A percentile compares a stretch with the other conserved stretches of the same genome.
Conservation (phyloP, 2,888 invertebrate species). For the Eupelmus urozonus region DNA sequence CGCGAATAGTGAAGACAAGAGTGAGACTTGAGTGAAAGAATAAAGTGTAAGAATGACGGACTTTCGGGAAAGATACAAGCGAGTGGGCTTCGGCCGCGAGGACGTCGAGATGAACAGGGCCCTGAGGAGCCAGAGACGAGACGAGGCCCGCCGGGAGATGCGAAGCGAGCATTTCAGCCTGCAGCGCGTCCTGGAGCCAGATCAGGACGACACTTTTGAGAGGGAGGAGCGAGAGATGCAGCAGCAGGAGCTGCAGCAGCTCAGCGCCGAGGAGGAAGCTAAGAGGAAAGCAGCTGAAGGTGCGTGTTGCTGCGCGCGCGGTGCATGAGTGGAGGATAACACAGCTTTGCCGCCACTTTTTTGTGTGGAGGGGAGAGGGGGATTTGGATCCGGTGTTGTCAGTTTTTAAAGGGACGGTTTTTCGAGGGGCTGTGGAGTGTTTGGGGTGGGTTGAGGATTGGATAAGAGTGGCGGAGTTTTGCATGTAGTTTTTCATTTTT, state of each 20-base stretch:
- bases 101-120: constrained; percentile 41
- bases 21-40: too few species aligned
- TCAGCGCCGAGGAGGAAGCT: constrained; percentile 2
- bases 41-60: constrained; percentile 44
- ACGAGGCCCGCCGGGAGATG: constrained; percentile 42
- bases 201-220: constrained; percentile 11
- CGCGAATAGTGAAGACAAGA: too few species aligned
- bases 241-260: neutral
- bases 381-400: neutral
- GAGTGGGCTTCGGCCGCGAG: constrained; percentile 52
- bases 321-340: too few species aligned
- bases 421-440: too few species aligned
- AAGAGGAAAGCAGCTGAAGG: constrained; percentile 28
- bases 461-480: too few species aligned
- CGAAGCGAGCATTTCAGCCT: constrained; percentile 37
- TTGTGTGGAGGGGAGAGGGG: neutral
- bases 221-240: neutral
- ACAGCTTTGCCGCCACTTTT: constrained; percentile 11
- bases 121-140: constrained; percentile 51
- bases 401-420: too few species aligned
- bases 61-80: constrained; percentile 55
- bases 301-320: constrained; percentile 9
- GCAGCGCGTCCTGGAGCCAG: constrained; percentile 12
- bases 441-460: too few species aligned
- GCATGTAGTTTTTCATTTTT: too few species aligned